Conservation (phyloP, 2,113 vertebrate species). For the Tragelaphus imberbis region DNA sequence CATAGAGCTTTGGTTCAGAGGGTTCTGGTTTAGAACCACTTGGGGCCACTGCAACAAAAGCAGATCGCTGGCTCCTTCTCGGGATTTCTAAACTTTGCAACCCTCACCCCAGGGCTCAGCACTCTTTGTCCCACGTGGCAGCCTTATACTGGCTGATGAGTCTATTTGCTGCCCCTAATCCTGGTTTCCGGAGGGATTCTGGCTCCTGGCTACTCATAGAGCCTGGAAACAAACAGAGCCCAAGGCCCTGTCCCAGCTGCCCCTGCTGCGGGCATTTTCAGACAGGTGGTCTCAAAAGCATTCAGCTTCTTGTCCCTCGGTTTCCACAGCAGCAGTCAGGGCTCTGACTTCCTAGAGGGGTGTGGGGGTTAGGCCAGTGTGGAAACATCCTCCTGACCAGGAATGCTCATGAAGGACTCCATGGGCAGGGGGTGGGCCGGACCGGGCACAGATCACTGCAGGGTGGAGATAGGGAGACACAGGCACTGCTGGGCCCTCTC, state of each 20-base stretch:
- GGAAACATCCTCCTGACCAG: background rate
- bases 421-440: rapidly evolving
- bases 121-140: background rate
- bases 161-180: background rate
- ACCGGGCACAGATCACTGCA: background rate
- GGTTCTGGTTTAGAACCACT: background rate
- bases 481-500: background rate
- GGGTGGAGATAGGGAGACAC: rapidly evolving
- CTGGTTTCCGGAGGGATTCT: background rate
- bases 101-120: background rate
- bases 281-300: background rate
- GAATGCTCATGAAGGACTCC: background rate
- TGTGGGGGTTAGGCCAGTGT: no score
- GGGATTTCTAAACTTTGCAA: background rate
- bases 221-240: background rate
- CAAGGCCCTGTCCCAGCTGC: background rate
- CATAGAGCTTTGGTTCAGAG: background rate
- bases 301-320: background rate
- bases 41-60: background rate
- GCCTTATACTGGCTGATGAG: background rate
- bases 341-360: background rate
- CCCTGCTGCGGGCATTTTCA: background rate
- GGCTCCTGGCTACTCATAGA: background rate
- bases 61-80: background rate
- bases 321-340: background rate